Evolutionary conservation across 2,113 vertebrate genomes (phyloP).

Genomic region (Petrocephalus zakoni): DNA sequence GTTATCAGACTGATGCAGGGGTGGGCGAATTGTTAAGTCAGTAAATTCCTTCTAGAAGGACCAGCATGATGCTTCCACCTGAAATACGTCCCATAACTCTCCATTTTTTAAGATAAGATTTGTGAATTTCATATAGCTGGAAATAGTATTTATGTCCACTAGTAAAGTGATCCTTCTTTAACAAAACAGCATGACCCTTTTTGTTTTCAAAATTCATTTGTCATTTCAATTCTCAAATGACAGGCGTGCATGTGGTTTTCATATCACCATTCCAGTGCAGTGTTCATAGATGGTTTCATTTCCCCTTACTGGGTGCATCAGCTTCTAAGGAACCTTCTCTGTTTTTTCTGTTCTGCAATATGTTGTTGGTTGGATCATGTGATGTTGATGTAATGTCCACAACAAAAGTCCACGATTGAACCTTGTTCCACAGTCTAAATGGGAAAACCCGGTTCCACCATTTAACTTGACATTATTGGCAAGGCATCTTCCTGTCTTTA

Average conservation of each 20-base stretch:
- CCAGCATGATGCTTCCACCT: neutral
- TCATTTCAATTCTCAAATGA: neutral
- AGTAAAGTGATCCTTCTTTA: neutral
- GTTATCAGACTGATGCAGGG: neutral
- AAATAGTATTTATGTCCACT: neutral
- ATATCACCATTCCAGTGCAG: neutral
- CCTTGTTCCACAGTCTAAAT: neutral
- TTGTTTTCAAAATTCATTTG: neutral
- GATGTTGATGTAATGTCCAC: neutral
- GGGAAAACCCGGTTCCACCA: neutral
- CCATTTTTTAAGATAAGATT: neutral
- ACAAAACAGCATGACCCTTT: neutral
- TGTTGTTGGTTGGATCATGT: neutral
- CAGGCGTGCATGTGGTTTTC: slow-evolving; percentile 1
- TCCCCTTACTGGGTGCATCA: neutral
- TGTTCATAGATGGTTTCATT: neutral
- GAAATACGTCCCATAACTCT: neutral
- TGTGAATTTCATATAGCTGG: neutral
- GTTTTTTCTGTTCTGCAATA: neutral
- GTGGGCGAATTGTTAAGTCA: neutral
- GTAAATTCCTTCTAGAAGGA: neutral
- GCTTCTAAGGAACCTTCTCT: neutral
- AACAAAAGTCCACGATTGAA: neutral
- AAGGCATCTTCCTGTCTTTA: neutral
- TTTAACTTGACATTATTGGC: neutral